These are phyloP conservation scores for Gadus chalcogrammus DNA, from an alignment of 2,113 vertebrate species.

Conservation along the genomic window DNA sequence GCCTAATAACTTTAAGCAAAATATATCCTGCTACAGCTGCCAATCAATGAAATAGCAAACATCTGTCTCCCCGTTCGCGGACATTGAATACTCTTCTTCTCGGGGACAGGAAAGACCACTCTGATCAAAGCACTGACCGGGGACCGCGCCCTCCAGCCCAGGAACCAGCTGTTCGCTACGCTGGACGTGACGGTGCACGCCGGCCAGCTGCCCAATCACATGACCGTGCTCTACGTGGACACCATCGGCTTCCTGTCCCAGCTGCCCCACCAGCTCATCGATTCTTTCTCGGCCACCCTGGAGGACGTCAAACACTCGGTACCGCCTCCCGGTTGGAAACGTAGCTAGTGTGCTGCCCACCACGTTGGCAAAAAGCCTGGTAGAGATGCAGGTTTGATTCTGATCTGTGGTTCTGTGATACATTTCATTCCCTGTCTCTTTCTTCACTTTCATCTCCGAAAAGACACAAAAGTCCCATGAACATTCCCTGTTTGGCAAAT, in stretches of 20 bases:
- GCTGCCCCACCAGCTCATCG: slow-evolving; percentile 87
- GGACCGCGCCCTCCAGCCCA: slow-evolving; percentile 75
- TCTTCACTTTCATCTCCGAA: too few relatives aligned
- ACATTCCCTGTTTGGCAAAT: too few relatives aligned
- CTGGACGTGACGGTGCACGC: slow-evolving; percentile 88
- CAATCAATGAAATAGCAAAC: too few relatives aligned
- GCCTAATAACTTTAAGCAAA: too few relatives aligned
- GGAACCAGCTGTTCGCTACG: slow-evolving; percentile 88
- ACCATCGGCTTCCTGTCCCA: slow-evolving; percentile 95
- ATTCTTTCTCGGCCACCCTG: slow-evolving; percentile 89
- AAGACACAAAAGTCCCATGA: too few relatives aligned
- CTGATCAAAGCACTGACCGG: slow-evolving; percentile 89
- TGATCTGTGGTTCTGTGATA: too few relatives aligned
- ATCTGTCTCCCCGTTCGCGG: background rate
- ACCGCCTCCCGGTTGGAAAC: slow-evolving; percentile 33
- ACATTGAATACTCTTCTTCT: background rate
- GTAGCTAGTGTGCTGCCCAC: too few relatives aligned
- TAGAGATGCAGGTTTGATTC: too few relatives aligned
- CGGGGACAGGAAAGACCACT: slow-evolving; percentile 85
- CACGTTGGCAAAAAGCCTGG: too few relatives aligned
- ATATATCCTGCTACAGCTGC: too few relatives aligned
- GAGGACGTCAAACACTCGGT: slow-evolving; percentile 88
- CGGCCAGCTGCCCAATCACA: slow-evolving; percentile 77
- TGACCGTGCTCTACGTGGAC: slow-evolving; percentile 86
- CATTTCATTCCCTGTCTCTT: too few relatives aligned